Evolutionary conservation across 2,888 invertebrate species (phyloP), one percentile per base, ranked within the genome.

Genomic region (Geophilus truncorum): DNA sequence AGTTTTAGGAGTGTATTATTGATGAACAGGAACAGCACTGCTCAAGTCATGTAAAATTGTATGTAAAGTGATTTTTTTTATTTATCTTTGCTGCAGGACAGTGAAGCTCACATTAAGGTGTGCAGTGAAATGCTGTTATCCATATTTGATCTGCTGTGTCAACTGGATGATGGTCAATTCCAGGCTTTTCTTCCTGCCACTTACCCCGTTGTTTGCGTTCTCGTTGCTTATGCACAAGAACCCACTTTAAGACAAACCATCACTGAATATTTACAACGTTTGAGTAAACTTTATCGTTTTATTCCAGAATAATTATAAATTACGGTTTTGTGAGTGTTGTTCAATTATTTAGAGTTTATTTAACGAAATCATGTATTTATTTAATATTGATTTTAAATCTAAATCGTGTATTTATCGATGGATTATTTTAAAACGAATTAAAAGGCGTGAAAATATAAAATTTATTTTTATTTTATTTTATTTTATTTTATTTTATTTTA

Each of bases 41-140:
- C n/a, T 32, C 32, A 32, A 32, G 32, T 32, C 32, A 9, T 32
- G 32, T n/a, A n/a, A n/a, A n/a, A n/a, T n/a, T n/a, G n/a, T n/a
- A n/a, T n/a, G n/a, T n/a, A n/a, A n/a, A 7, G 1, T 62, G 0
- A 62, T 32, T 76, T 76, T 76, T 6, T n/a, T 77, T 34, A 32
- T 79, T 76, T 80, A 78, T 75, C 86, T n/a, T n/a, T n/a, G n/a
- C n/a, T 87, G 84, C 88, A 93, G 93, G 94, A 97, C 86, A 92
- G 93, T 80, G 96, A 96, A 85, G 94, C 95, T 21, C 94, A 93
- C 85, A 90, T 93, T 82, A 91, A 92, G 81, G 93, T 95, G 23
- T 92, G 95, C 89, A 93, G 94, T 32, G 95, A 96, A 87, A 92
- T 95, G 84, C 90, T 97, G 84, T 92, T 93, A 86, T 93, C 94